Conservation (phyloP, 2,797 vertebrate genomes). For the Enoplosus armatus region DNA sequence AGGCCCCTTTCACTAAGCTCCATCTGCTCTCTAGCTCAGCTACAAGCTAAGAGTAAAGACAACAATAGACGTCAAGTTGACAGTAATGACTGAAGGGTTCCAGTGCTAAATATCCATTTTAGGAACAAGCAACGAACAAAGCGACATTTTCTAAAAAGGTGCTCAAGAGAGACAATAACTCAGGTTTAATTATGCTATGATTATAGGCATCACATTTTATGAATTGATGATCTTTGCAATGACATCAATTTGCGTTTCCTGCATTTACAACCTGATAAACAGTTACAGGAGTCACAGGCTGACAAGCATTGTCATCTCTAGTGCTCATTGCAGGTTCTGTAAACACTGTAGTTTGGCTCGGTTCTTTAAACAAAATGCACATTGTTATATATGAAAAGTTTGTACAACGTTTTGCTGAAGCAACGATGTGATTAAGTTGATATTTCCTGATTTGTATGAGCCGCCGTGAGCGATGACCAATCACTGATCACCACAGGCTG, state of each 20-base stretch:
- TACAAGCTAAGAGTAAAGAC: conserved; percentile 41
- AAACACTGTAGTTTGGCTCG: neutral
- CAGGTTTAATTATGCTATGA: neutral
- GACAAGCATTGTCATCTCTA: neutral
- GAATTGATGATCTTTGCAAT: neutral
- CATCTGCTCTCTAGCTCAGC: conserved; percentile 54
- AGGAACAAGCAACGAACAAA: neutral
- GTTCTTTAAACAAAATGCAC: neutral
- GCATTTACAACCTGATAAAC: neutral
- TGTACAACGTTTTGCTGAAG: neutral
- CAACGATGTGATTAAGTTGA: neutral
- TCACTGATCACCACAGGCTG: conserved; percentile 28
- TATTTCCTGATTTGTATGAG: neutral
- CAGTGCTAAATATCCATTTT: neutral
- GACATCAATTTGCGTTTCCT: neutral
- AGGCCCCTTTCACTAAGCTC: conserved; percentile 47
- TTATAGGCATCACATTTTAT: neutral
- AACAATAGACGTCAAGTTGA: conserved; percentile 12
- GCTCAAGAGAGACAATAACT: neutral
- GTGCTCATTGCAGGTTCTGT: neutral
- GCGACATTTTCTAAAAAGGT: neutral
- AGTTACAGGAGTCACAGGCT: neutral
- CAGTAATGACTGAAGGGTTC: neutral
- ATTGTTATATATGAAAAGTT: neutral
- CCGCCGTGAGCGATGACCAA: conserved; percentile 19